These are phyloP conservation scores for Urocitellus parryii DNA, from an alignment of 2,113 vertebrate species.

Conservation along the genomic window DNA sequence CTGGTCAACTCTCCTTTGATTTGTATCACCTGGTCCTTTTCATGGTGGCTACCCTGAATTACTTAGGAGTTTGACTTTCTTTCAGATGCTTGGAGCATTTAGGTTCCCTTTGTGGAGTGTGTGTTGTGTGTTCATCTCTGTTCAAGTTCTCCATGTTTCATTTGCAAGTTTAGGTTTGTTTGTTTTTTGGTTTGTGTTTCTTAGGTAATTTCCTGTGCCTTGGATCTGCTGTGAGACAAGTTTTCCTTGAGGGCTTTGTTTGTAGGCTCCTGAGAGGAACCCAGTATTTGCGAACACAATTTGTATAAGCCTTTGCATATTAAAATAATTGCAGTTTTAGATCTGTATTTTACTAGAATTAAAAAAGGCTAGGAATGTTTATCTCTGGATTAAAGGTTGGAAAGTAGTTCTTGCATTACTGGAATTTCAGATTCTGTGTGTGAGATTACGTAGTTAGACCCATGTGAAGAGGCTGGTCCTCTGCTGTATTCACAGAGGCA, in stretches of 20 bases:
- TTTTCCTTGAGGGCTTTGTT: not conserved
- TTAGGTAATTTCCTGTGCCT: not conserved
- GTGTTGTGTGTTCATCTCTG: not conserved
- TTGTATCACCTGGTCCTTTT: not conserved
- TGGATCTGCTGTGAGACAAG: not conserved
- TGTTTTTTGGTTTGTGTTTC: not conserved
- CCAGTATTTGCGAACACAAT: not conserved
- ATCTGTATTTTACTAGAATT: not conserved
- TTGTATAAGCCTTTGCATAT: not conserved
- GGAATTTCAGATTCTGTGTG: not conserved
- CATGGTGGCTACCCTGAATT: not conserved
- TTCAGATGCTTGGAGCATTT: not conserved
- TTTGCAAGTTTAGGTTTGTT: not conserved
- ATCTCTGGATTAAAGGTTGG: not conserved
- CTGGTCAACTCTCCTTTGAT: not conserved
- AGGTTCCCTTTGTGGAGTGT: not conserved
- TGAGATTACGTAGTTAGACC: rapidly evolving
- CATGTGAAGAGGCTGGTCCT: not conserved
- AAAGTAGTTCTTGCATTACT: not conserved
- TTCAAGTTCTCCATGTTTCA: not conserved
- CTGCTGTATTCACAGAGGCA: constrained; percentile 36
- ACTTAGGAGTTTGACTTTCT: not conserved
- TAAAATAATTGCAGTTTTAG: constrained; percentile 36
- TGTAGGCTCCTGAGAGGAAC: not conserved
- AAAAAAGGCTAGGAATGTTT: not conserved